A percentile compares a stretch with the other conserved stretches of the same genome.
Evolutionary conservation across 2,888 invertebrate species (phyloP).

Genomic region (Cordilura impudica): DNA sequence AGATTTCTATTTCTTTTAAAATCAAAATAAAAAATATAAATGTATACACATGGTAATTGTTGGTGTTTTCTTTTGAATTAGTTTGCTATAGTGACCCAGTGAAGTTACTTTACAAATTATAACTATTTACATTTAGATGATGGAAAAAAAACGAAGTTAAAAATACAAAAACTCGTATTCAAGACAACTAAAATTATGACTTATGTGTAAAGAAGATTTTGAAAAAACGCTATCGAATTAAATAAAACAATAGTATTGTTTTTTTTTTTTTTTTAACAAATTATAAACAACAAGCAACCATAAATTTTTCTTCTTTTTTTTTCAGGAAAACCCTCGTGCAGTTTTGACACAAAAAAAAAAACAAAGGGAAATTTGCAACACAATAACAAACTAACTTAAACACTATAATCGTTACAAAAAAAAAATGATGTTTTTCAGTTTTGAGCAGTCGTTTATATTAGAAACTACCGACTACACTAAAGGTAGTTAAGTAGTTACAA

Average conservation of each 20-base stretch:
- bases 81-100: constrained; percentile 35
- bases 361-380: constrained; percentile 26
- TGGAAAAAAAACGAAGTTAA: constrained; percentile 25
- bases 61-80: neutral
- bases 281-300: neutral
- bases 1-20: constrained; percentile 35
- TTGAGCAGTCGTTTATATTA: neutral
- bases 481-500: constrained; percentile 53
- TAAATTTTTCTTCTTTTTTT: neutral
- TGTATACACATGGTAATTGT: constrained; percentile 16
- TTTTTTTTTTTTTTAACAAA: neutral
- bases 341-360: constrained; percentile 31
- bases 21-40: constrained; percentile 12
- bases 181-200: constrained; percentile 11
- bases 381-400: constrained; percentile 33
- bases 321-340: constrained; percentile 10
- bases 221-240: neutral
- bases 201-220: constrained; percentile 25
- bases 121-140: constrained; percentile 8
- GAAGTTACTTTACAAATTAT: constrained; percentile 13
- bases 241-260: constrained; percentile 10
- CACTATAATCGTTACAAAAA: constrained; percentile 33
- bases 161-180: constrained; percentile 30
- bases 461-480: constrained; percentile 22
- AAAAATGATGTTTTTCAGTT: constrained; percentile 21